Percentiles rank a stretch among this genome's conserved stretches.
phyloP scores from a whole-genome alignment of 2,797 vertebrate genomes.

The Hybognathus amarus region DNA sequence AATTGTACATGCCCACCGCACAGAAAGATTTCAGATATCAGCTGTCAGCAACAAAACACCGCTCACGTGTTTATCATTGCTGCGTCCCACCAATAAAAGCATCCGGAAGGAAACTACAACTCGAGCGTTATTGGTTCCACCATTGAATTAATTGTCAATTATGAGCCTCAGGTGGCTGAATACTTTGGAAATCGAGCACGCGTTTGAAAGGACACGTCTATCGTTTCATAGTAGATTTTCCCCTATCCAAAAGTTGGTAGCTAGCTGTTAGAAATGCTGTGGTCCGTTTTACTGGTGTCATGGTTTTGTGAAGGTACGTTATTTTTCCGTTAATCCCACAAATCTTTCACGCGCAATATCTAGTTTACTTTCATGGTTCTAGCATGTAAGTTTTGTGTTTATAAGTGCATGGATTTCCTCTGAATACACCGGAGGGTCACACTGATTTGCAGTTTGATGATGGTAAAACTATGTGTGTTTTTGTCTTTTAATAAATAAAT shows the following conservation, averaged over 20 bases:
- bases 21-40: background rate
- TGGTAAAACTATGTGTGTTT: background rate
- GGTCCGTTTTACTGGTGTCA: background rate
- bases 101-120: constrained; percentile 7
- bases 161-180: background rate
- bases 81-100: background rate
- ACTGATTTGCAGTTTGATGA: background rate
- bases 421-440: background rate
- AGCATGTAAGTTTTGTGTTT: background rate
- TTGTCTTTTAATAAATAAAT: accelerated
- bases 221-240: background rate
- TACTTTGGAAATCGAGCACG: too few relatives aligned
- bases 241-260: background rate
- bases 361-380: background rate
- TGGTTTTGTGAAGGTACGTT: background rate
- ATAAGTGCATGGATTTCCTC: background rate
- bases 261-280: background rate
- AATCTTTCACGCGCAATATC: too few relatives aligned
- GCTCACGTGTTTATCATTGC: background rate
- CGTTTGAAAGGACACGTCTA: background rate
- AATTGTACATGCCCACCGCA: background rate
- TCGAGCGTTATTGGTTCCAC: background rate
- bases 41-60: background rate
- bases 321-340: background rate
- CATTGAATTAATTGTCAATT: constrained; percentile 5